phyloP scores from a whole-genome alignment of 2,113 vertebrate species.

The Leptobrachium ailaonicum region DNA sequence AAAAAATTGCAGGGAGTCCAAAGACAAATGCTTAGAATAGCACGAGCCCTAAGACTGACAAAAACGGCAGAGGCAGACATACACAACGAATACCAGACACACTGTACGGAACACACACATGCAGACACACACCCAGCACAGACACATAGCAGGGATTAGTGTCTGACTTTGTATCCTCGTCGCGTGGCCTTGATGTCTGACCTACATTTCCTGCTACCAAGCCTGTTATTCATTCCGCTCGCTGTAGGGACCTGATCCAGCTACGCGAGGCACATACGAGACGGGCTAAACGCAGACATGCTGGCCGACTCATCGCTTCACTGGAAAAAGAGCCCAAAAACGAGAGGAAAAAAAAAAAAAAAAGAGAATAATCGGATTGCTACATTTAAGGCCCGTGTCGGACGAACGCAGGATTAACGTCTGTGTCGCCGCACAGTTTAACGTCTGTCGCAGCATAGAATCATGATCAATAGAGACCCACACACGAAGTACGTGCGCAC shows the following conservation, averaged over 20 bases:
- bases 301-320: too few relatives aligned
- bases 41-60: not conserved
- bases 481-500: too few relatives aligned
- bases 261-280: not conserved
- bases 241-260: not conserved
- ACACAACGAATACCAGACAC: not conserved
- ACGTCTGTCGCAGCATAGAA: too few relatives aligned
- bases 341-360: too few relatives aligned
- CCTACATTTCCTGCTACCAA: constrained; percentile 41
- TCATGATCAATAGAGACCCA: too few relatives aligned
- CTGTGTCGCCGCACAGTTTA: too few relatives aligned
- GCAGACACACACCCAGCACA: constrained; percentile 20
- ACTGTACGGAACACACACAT: not conserved
- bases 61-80: not conserved
- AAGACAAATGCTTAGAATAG: not conserved
- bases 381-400: too few relatives aligned
- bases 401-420: too few relatives aligned
- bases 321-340: too few relatives aligned
- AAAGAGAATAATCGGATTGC: too few relatives aligned
- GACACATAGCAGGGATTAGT: constrained; percentile 37
- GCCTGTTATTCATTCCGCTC: not conserved
- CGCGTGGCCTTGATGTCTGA: constrained; percentile 43
- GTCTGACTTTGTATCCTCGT: constrained; percentile 25
- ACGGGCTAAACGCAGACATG: not conserved
- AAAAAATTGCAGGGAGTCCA: not conserved